Conservation (phyloP, 2,113 vertebrate species). For the Poeciliopsis occidentalis region DNA sequence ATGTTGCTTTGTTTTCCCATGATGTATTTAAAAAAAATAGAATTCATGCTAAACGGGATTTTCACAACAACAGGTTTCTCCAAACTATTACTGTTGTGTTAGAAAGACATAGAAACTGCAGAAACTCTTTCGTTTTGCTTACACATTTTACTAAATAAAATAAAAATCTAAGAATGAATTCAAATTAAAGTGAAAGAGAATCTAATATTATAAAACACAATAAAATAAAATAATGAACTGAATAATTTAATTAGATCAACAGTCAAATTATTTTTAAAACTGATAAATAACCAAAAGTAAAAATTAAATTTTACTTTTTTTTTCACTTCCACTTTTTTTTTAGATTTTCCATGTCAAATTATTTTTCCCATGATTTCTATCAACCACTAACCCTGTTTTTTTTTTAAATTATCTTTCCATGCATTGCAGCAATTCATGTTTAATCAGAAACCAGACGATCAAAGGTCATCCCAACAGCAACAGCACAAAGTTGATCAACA, state of each 20-base stretch:
- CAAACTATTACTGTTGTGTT: not conserved
- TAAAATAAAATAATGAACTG: too few species aligned
- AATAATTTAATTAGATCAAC: too few species aligned
- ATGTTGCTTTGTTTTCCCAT: too few species aligned
- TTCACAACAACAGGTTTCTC: not conserved
- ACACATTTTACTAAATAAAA: not conserved
- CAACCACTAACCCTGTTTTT: too few species aligned
- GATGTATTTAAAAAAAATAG: not conserved
- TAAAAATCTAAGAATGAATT: not conserved
- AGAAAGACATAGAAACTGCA: not conserved
- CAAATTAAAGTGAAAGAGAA: not conserved
- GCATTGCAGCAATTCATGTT: not conserved
- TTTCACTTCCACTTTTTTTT: too few species aligned
- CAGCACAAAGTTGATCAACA: not conserved
- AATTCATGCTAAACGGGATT: not conserved
- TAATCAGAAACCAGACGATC: conserved; percentile 1
- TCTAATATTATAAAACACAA: not conserved
- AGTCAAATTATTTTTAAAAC: too few species aligned
- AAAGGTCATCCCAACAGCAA: conserved; percentile 20
- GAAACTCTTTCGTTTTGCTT: not conserved
- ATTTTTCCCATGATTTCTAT: too few species aligned
- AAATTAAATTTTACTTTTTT: too few species aligned
- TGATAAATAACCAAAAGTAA: too few species aligned
- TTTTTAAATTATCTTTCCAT: not conserved
- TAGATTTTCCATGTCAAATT: too few species aligned